Percentiles rank a stretch among this genome's conserved stretches.
Evolutionary conservation across 2,797 vertebrate species (phyloP).

Genomic region (Echiichthys vipera): DNA sequence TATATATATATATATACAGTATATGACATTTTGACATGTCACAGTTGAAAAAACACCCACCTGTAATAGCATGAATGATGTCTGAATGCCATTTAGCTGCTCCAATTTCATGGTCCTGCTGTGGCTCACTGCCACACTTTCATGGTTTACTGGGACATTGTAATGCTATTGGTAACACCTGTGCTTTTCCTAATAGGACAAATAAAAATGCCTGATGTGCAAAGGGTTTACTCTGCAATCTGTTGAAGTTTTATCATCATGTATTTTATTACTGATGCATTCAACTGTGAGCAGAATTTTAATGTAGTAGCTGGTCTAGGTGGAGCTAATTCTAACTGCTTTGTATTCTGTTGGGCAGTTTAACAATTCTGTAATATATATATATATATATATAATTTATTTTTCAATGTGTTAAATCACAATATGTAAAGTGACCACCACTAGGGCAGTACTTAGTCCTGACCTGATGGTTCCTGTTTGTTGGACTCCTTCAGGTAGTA

Average conservation of each 20-base stretch:
- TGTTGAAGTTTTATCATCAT: too few species aligned
- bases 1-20: too few species aligned
- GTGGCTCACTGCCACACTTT: background rate
- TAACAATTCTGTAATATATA: background rate
- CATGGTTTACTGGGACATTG: background rate
- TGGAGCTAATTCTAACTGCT: background rate
- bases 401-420: background rate
- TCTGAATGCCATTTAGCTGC: background rate
- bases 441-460: slow-evolving; percentile 19
- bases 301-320: background rate
- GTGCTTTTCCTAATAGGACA: background rate
- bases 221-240: too few species aligned
- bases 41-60: background rate
- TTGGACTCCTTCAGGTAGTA: slow-evolving; percentile 98
- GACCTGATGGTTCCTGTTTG: slow-evolving; percentile 96
- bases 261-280: background rate
- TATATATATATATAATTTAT: too few species aligned
- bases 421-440: background rate
- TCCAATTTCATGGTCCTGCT: background rate
- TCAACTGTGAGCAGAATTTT: background rate
- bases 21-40: background rate
- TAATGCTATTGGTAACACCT: background rate
- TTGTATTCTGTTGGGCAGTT: background rate
- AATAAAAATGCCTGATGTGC: background rate
- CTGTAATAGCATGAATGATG: background rate